Evolutionary conservation across 2,888 invertebrate genomes (phyloP).

Genomic region (Cerceris rybyensis): DNA sequence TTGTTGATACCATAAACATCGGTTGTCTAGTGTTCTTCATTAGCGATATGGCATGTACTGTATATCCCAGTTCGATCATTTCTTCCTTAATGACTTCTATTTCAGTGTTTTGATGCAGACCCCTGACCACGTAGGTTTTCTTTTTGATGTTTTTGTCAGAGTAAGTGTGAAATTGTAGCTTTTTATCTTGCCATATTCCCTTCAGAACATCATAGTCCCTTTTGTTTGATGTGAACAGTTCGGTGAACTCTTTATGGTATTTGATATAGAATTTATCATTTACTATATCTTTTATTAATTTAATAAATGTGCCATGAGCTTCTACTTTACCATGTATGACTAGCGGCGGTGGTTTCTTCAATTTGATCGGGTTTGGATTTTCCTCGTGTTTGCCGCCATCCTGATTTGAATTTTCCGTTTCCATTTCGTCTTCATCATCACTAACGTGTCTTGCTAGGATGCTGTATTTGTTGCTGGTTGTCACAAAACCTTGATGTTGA

Average conservation of each 20-base stretch:
- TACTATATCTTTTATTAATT: neutral
- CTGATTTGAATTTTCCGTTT: no score
- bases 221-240: neutral
- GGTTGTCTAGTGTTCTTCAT: constrained; percentile 4
- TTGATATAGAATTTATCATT: neutral
- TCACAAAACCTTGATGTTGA: no score
- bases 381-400: no score
- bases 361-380: no score
- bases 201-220: neutral
- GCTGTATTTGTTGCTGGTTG: no score
- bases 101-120: neutral
- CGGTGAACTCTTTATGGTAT: neutral
- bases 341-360: neutral
- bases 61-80: neutral
- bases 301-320: neutral
- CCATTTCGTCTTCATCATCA: no score
- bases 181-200: neutral
- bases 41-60: neutral
- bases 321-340: constrained; percentile 1
- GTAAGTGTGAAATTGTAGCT: constrained; percentile 3
- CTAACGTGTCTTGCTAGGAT: no score
- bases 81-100: neutral
- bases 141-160: constrained; percentile 10
- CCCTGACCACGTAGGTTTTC: constrained; percentile 1
- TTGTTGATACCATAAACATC: constrained; percentile 3